Percentiles rank a stretch among this genome's conserved stretches.
Evolutionary conservation across 2,113 vertebrate species (phyloP).

Genomic region (Rattus rattus): DNA sequence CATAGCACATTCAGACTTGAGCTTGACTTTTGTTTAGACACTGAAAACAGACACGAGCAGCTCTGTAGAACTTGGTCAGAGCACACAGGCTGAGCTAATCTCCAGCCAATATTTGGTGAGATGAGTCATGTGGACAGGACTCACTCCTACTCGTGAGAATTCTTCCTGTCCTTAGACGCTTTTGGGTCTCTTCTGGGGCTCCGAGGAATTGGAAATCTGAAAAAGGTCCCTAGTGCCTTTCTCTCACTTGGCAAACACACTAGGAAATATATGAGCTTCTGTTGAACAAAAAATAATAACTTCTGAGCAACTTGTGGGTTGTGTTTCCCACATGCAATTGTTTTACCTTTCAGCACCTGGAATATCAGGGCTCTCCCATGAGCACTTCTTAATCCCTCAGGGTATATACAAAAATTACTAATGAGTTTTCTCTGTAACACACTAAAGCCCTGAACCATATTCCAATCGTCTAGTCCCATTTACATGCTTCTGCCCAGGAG

Average conservation of each 20-base stretch:
- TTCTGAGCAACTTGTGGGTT: background rate
- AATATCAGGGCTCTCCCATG: background rate
- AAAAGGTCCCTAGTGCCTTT: background rate
- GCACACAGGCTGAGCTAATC: background rate
- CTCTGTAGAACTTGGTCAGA: background rate
- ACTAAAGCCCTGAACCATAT: background rate
- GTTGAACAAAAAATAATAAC: background rate
- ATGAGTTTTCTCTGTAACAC: background rate
- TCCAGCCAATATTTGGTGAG: background rate
- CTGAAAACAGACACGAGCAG: background rate
- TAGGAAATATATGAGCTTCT: slow-evolving; percentile 57
- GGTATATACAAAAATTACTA: slow-evolving; percentile 2
- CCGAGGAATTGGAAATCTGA: slow-evolving; percentile 25
- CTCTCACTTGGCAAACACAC: slow-evolving; percentile 25
- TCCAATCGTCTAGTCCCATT: background rate
- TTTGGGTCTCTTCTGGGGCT: slow-evolving; percentile 1
- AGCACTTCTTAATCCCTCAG: background rate
- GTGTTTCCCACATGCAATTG: slow-evolving; percentile 10
- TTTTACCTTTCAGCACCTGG: background rate
- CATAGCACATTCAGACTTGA: background rate
- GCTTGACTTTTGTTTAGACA: background rate
- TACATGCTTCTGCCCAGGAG: background rate
- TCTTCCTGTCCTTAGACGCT: background rate
- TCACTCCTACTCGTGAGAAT: background rate
- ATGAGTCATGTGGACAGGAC: background rate